Base-by-base conservation (phyloP, 2,797 vertebrate species). In the Anabacerthia variegaticeps region DNA sequence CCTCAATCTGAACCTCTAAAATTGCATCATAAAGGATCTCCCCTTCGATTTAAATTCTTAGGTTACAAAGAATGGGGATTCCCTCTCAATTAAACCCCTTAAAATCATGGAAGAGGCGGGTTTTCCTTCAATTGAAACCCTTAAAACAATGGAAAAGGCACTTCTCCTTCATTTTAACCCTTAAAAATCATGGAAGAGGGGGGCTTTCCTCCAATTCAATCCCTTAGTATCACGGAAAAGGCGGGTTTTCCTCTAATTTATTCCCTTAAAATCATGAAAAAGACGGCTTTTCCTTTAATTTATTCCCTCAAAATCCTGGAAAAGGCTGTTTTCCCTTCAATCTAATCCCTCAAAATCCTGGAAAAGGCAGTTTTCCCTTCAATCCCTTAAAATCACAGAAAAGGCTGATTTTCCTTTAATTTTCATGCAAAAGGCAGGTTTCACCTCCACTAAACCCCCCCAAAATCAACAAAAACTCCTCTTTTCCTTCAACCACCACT, bases 241-340 rank as follows among this genome's bases (percentile, higher is more conserved):
- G 2, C 23, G 17, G 1, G 5, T 6, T 54, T 54, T 5, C 6
- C 14, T n/a, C 24, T 4, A 6, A 9, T 16, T 14, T 3, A 5
- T 3, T 2, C 3, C 1, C 1, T 24, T 3, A 28, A 52, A 21
- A n/a, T 4, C 7, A 9, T 30, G 1, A 7, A 18, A 24, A 39
- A 39, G 8, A 21, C 10, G 6, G 27, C 19, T 28, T 51, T 51
- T 6, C 49, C 49, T 51, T 51, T 26, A 51, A 16, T 27, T 16
- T 44, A 44, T 7, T 44, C 43, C 43, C 43, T 44, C 20, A 44
- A 44, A 44, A 44, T 19, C 43, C 17, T 8, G 18, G 43, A 44
- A 44, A 41, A 41, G 11, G 6, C 11, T 8, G 5, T 12, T 37
- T 52, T 30, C 27, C 30, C 19, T 19, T 30, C 28, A 30, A 20